Evolutionary conservation across 2,797 vertebrate species (phyloP).

Genomic region (Esox lucius): DNA sequence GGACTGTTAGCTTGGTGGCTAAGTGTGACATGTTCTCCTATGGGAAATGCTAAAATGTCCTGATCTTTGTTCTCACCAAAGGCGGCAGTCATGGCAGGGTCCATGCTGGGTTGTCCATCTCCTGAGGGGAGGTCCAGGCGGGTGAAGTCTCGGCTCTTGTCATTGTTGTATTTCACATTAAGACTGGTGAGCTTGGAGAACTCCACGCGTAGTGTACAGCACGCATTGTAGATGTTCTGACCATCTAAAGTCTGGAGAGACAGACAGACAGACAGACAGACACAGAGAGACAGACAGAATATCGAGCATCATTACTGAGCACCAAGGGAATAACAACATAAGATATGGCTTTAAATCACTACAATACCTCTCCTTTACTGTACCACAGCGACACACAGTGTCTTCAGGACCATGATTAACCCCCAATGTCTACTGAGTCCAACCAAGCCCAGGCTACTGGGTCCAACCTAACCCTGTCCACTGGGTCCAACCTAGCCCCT

Average conservation of each 20-base stretch:
- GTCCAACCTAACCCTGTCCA: too few relatives aligned
- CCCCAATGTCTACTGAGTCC: too few relatives aligned
- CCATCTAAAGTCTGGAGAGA: slow-evolving; percentile 76
- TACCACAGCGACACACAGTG: too few relatives aligned
- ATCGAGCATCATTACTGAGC: background rate
- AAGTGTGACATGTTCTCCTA: background rate
- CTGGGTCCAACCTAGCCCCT: too few relatives aligned
- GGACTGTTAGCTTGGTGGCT: background rate
- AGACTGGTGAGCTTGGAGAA: slow-evolving; percentile 82
- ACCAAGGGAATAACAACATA: too few relatives aligned
- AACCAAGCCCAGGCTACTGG: too few relatives aligned
- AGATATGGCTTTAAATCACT: too few relatives aligned
- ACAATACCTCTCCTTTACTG: too few relatives aligned
- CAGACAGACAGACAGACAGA: background rate
- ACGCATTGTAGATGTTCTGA: slow-evolving; percentile 77
- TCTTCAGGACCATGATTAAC: too few relatives aligned
- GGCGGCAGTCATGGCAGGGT: slow-evolving; percentile 64
- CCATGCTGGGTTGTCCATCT: slow-evolving; percentile 66
- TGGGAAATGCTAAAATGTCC: background rate
- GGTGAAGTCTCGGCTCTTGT: slow-evolving; percentile 87
- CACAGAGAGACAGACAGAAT: background rate
- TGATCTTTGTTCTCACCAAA: slow-evolving; percentile 71
- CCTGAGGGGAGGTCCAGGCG: slow-evolving; percentile 79
- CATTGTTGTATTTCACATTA: slow-evolving; percentile 85
- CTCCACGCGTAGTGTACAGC: slow-evolving; percentile 81